Base-by-base conservation (phyloP, 2,888 invertebrate species). In the Argyresthia goedartella region DNA sequence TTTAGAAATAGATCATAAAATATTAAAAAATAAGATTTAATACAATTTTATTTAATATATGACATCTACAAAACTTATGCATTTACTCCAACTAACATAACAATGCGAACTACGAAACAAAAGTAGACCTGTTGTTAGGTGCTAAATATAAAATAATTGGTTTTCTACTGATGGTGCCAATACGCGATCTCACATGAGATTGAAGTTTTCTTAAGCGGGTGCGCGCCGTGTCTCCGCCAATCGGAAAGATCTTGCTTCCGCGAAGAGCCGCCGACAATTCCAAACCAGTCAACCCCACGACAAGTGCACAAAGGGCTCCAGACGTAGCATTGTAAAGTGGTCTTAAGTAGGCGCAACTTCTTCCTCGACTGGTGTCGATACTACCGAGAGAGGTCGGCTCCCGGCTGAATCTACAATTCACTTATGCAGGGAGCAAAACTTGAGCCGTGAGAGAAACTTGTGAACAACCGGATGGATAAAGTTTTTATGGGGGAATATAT, bases 161-260 rank as follows among this genome's bases (percentile, higher is more conserved):
- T 53, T 55, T 56, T 47, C 36, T 52, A 66, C 52, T 51, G 62
- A 63, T 63, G 63, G 66, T 64, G 63, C 65, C 71, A 73, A 72
- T 72, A 74, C 70, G 67, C 67, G 75, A 78, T 79, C 69, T 73
- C 66, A 70, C 72, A 72, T 69, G 59, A 71, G 77, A 80, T 80
- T 76, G 69, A 73, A 66, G 61, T 57, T 60, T 48, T 13, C 34
- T 63, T 60, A 63, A 66, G 62, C 67, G 67, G 64, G 48, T 25
- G 46, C 34, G 47, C 52, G 48, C 16, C 70, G 67, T 73, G 76
- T 75, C 69, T 65, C 61, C 58, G 56, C 59, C 66, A 76, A 81
- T 81, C 82, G 59, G 50, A 62, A 63, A 56, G 62, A 80, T 78
- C 77, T 69, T 61, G 66, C 74, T 78, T 78, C 76, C 78, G 73